Evolutionary conservation across 2,888 invertebrate species (phyloP).

Genomic region (Standfussiana lucernea): DNA sequence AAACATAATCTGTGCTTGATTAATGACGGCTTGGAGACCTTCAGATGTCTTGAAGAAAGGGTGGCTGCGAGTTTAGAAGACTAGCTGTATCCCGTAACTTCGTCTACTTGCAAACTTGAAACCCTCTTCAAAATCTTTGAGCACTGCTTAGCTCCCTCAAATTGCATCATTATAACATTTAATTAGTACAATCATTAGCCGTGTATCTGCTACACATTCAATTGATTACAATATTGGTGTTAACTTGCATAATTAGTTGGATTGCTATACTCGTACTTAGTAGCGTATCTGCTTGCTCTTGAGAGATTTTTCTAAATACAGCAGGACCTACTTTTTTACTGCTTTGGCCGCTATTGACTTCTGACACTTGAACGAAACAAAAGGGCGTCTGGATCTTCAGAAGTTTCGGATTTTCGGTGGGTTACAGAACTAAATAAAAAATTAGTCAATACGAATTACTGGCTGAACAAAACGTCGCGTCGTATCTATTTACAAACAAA

Average conservation of each 20-base stretch:
- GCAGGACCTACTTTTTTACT: neutral
- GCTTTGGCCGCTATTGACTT: neutral
- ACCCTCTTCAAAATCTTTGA: neutral
- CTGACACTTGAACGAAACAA: neutral
- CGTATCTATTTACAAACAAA: conserved; percentile 4
- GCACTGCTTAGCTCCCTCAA: neutral
- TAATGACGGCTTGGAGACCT: conserved; percentile 69
- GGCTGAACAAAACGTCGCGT: neutral
- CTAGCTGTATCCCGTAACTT: neutral
- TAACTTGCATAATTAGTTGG: neutral
- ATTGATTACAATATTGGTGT: neutral
- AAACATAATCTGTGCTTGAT: conserved; percentile 79
- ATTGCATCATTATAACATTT: neutral
- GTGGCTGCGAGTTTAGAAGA: conserved; percentile 44
- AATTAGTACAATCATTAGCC: neutral
- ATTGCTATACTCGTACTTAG: neutral
- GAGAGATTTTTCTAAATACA: neutral
- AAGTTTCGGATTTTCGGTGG: neutral
- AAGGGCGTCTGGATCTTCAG: neutral
- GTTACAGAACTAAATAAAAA: no score
- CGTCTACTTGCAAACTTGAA: neutral
- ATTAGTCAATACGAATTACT: neutral
- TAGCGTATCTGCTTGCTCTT: neutral
- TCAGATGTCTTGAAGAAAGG: conserved; percentile 65
- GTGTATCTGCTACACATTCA: neutral